phyloP scores from a whole-genome alignment of 2,888 invertebrate species.

The Noctua pronuba region DNA sequence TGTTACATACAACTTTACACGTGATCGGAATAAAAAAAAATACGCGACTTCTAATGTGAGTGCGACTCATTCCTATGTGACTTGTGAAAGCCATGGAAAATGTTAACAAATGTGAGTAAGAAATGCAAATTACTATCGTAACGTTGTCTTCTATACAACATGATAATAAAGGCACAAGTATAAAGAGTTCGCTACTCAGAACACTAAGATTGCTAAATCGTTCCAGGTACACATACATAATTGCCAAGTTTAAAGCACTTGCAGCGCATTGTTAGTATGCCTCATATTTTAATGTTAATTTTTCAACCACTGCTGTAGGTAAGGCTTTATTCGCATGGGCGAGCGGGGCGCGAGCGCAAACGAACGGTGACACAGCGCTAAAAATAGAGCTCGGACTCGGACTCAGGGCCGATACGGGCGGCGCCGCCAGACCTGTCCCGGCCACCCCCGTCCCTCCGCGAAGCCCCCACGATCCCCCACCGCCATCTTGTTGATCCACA shows the following conservation, averaged over 20 bases:
- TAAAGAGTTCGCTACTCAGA: slow-evolving; percentile 39
- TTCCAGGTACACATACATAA: slow-evolving; percentile 55
- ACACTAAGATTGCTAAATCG: slow-evolving; percentile 38
- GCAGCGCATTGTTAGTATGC: slow-evolving; percentile 59
- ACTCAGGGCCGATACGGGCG: slow-evolving; percentile 77
- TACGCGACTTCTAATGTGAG: slow-evolving; percentile 64
- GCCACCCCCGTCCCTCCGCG: slow-evolving; percentile 80
- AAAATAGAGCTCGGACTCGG: slow-evolving; percentile 85
- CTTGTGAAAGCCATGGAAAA: slow-evolving; percentile 61
- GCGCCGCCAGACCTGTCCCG: slow-evolving; percentile 76
- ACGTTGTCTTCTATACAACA: slow-evolving; percentile 41
- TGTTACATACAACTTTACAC: slow-evolving; percentile 83
- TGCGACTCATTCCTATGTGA: slow-evolving; percentile 51
- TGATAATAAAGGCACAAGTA: slow-evolving; percentile 30
- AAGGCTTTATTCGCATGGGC: slow-evolving; percentile 68
- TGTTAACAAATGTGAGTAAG: slow-evolving; percentile 48
- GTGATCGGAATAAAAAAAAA: slow-evolving; percentile 82
- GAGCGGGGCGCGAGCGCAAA: slow-evolving; percentile 76
- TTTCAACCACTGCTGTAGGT: slow-evolving; percentile 67
- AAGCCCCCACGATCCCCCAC: slow-evolving; percentile 76
- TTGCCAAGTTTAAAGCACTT: slow-evolving; percentile 63
- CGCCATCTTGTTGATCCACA: slow-evolving; percentile 87
- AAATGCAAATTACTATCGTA: slow-evolving; percentile 55
- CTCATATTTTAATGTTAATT: slow-evolving; percentile 65
- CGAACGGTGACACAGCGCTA: slow-evolving; percentile 89